Percentiles rank a stretch among this genome's conserved stretches.
phyloP scores from a whole-genome alignment of 2,797 vertebrate species.

The Centroberyx gerrardi region DNA sequence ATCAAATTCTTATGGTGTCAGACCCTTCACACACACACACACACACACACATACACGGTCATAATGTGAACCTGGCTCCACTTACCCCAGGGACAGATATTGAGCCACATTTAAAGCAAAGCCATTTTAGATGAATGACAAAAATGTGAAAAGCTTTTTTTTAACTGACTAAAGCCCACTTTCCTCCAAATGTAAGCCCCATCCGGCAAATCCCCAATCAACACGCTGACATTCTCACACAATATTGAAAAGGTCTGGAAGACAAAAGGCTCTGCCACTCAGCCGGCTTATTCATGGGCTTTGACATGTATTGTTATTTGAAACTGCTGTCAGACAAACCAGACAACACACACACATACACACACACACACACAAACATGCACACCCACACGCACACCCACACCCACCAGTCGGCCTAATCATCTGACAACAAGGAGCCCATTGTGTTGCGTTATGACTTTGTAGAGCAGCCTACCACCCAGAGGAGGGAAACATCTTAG shows the following conservation, averaged over 20 bases:
- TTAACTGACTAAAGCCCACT: constrained; percentile 55
- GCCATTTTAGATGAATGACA: constrained; percentile 48
- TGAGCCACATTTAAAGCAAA: constrained; percentile 17
- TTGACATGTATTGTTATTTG: constrained; percentile 82
- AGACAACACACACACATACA: constrained; percentile 51
- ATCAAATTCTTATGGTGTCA: constrained; percentile 12
- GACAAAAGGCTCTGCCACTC: constrained; percentile 77
- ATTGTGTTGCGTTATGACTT: constrained; percentile 82
- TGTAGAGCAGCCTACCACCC: constrained; percentile 73
- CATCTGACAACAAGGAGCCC: constrained; percentile 81
- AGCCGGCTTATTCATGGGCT: constrained; percentile 70
- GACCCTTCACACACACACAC: constrained; percentile 7
- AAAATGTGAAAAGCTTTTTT: constrained; percentile 38
- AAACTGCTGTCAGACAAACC: constrained; percentile 79
- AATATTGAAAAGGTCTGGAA: constrained; percentile 77
- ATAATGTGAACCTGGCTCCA: background rate
- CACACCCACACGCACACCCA: constrained; percentile 32
- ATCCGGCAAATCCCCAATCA: constrained; percentile 74
- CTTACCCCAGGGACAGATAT: background rate
- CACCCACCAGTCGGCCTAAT: constrained; percentile 67
- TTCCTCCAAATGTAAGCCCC: constrained; percentile 53
- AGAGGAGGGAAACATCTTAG: constrained; percentile 67
- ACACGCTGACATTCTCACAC: constrained; percentile 74
- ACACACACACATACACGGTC: background rate
- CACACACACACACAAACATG: constrained; percentile 1